Conservation (phyloP, 2,888 invertebrate species). For the Phania funesta region DNA sequence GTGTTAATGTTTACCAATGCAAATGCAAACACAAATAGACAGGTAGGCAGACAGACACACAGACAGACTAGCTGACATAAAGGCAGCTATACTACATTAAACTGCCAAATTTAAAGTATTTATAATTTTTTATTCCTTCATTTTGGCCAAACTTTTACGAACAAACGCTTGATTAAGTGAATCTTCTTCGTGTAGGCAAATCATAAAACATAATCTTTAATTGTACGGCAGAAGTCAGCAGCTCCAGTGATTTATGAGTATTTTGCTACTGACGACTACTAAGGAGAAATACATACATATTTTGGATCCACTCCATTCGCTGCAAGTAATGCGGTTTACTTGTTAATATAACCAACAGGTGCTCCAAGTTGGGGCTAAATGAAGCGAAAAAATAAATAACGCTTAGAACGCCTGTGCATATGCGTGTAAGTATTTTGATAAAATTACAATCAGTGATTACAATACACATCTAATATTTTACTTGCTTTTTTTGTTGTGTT, state of each 20-base stretch:
- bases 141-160: not conserved
- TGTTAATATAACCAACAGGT: constrained; percentile 13
- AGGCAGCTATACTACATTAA: constrained; percentile 8
- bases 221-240: constrained; percentile 53
- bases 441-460: constrained; percentile 14
- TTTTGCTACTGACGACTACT: constrained; percentile 54
- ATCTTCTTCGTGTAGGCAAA: constrained; percentile 28
- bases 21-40: not conserved
- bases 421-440: constrained; percentile 22
- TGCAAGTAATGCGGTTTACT: not conserved
- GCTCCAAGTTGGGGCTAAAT: not conserved
- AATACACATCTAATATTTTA: constrained; percentile 26
- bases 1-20: constrained; percentile 56
- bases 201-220: constrained; percentile 50
- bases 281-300: constrained; percentile 36
- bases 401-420: not conserved
- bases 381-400: constrained; percentile 3
- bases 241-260: constrained; percentile 50
- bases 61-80: not conserved
- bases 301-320: constrained; percentile 14
- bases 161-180: not conserved
- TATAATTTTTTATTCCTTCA: constrained; percentile 6
- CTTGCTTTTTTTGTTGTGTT: not conserved
- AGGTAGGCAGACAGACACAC: not conserved
- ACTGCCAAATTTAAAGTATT: constrained; percentile 34